phyloP scores from a whole-genome alignment of 1,140 invertebrate species.

The Lutraria rhynchaena region DNA sequence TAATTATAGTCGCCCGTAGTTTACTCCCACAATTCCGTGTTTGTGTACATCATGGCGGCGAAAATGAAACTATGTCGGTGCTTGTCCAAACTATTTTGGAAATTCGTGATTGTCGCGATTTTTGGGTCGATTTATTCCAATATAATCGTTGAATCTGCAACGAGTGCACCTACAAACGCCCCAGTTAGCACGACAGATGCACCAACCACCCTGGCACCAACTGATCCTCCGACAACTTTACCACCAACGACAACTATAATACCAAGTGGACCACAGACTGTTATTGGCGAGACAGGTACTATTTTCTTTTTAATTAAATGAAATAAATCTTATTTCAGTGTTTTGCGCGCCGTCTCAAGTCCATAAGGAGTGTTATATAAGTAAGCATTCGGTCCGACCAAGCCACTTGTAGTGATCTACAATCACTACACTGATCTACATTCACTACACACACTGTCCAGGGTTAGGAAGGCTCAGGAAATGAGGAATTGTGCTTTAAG shows the following conservation, averaged over 20 bases:
- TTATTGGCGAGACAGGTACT: slow-evolving; percentile 51
- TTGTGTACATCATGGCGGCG: slow-evolving; percentile 61
- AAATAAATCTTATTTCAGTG: not conserved
- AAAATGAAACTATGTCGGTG: slow-evolving; percentile 58
- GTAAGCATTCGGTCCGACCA: no score
- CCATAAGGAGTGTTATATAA: no score
- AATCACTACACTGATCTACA: no score
- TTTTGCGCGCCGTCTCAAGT: not conserved
- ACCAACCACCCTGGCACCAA: slow-evolving; percentile 24
- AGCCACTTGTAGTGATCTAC: no score
- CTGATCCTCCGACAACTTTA: slow-evolving; percentile 20
- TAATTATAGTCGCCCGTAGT: not conserved
- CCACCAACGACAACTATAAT: slow-evolving; percentile 35
- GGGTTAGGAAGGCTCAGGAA: no score
- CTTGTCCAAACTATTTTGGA: slow-evolving; percentile 18
- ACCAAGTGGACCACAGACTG: slow-evolving; percentile 40
- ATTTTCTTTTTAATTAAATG: no score
- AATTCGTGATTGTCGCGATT: slow-evolving; percentile 10
- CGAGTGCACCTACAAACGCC: not conserved
- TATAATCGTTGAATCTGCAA: not conserved
- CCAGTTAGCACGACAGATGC: not conserved
- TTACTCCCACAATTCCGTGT: slow-evolving; percentile 53
- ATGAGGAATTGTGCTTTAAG: no score
- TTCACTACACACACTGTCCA: no score
- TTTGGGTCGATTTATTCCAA: not conserved